A percentile compares a stretch with the other conserved stretches of the same genome.
Evolutionary conservation across 2,888 invertebrate species (phyloP).

Genomic region (Mythimna impura): DNA sequence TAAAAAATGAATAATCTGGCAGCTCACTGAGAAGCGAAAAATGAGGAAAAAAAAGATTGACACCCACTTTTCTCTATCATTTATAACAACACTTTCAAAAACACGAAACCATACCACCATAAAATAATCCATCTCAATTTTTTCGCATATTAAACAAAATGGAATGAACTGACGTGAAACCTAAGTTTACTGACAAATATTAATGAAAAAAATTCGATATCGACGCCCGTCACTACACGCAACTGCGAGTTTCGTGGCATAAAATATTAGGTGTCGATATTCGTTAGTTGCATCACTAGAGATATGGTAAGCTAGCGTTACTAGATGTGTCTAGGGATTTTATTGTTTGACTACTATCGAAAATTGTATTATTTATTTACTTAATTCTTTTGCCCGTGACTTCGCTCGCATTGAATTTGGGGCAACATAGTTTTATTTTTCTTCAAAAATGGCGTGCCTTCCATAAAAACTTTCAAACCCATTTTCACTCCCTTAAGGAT

Average conservation of each 20-base stretch:
- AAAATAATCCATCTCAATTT: slow-evolving; percentile 42
- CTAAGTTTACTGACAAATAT: slow-evolving; percentile 68
- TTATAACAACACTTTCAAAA: slow-evolving; percentile 20
- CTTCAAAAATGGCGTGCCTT: too few species aligned
- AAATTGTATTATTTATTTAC: background rate
- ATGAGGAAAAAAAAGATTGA: slow-evolving; percentile 12
- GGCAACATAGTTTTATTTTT: too few species aligned
- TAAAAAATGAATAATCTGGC: slow-evolving; percentile 12
- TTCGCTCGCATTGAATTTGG: too few species aligned
- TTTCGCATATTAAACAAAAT: slow-evolving; percentile 60
- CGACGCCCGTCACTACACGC: slow-evolving; percentile 64
- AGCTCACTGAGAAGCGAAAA: slow-evolving; percentile 6
- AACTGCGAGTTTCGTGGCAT: slow-evolving; percentile 70
- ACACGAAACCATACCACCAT: slow-evolving; percentile 19
- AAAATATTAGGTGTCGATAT: slow-evolving; percentile 83
- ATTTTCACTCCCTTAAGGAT: too few species aligned
- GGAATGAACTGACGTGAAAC: slow-evolving; percentile 23
- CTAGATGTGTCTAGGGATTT: slow-evolving; percentile 39
- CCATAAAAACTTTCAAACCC: too few species aligned
- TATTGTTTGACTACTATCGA: background rate
- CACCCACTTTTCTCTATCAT: slow-evolving; percentile 7
- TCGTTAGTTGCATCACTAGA: slow-evolving; percentile 80
- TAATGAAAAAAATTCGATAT: slow-evolving; percentile 72
- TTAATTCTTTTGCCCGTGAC: too few species aligned
- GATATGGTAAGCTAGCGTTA: slow-evolving; percentile 2